Conservation (phyloP, 1,140 invertebrate species). For the Dinoponera quadriceps region DNA sequence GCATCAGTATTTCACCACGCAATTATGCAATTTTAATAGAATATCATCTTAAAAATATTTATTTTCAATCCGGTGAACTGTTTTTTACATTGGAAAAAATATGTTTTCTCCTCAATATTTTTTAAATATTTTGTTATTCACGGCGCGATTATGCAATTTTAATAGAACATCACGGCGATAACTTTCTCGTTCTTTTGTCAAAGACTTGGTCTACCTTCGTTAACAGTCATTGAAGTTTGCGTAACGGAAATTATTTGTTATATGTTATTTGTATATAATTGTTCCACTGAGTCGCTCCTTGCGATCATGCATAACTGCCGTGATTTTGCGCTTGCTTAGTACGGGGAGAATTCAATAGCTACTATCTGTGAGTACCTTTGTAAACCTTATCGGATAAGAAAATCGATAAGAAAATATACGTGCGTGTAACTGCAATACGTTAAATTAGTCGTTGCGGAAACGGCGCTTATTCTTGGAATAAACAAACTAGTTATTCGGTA, state of each 20-base stretch:
- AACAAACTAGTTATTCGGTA: background rate
- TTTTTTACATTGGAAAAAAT: too few species aligned
- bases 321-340: constrained; percentile 41
- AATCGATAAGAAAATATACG: constrained; percentile 25
- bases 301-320: background rate
- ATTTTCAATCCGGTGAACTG: too few species aligned
- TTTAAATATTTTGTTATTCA: too few species aligned
- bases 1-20: background rate
- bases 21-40: background rate
- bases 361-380: constrained; percentile 17
- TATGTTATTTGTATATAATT: too few species aligned
- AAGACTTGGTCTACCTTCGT: constrained; percentile 11
- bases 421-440: background rate
- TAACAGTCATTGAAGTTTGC: constrained; percentile 5
- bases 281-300: constrained; percentile 12
- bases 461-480: background rate
- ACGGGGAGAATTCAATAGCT: background rate
- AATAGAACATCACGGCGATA: too few species aligned
- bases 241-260: background rate
- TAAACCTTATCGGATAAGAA: constrained; percentile 21
- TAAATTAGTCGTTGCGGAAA: background rate
- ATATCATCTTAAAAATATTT: too few species aligned
- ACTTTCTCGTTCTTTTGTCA: background rate
- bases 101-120: too few species aligned
- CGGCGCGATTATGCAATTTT: too few species aligned